Percentiles rank a stretch among this genome's conserved stretches.
phyloP scores from a whole-genome alignment of 2,888 invertebrate genomes.

The Timandra comae region DNA sequence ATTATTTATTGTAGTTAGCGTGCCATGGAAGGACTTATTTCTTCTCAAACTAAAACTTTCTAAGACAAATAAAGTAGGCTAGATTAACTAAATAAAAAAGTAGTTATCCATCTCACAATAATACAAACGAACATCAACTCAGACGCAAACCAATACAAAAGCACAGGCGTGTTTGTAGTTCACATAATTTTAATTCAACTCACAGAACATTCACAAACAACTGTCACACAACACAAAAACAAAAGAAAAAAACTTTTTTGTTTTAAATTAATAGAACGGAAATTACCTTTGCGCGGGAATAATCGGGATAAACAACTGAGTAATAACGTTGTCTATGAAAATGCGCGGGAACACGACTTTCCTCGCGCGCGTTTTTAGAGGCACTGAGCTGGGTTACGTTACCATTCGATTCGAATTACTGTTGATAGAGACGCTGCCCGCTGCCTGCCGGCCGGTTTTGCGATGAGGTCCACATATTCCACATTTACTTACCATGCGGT shows the following conservation, averaged over 20 bases:
- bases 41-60: too few species aligned
- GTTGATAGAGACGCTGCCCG: constrained; percentile 5
- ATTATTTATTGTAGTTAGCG: too few species aligned
- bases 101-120: too few species aligned
- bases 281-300: constrained; percentile 55
- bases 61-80: too few species aligned
- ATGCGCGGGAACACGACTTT: constrained; percentile 51
- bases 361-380: constrained; percentile 39
- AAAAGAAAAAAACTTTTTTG: constrained; percentile 12
- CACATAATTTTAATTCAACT: constrained; percentile 8
- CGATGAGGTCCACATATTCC: constrained; percentile 1
- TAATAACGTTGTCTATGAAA: constrained; percentile 37
- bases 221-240: too few species aligned
- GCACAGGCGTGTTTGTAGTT: constrained; percentile 25
- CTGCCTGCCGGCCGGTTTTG: constrained; percentile 4
- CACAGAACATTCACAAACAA: constrained; percentile 12
- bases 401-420: constrained; percentile 1
- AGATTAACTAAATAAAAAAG: too few species aligned
- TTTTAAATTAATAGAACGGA: constrained; percentile 20
- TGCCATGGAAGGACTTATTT: too few species aligned
- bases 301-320: constrained; percentile 32
- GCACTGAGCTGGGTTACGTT: constrained; percentile 33
- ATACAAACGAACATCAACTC: constrained; percentile 24
- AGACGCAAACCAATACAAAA: constrained; percentile 39
- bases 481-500: too few species aligned